Conservation (phyloP, 2,113 vertebrate species). For the Chionomys nivalis region DNA sequence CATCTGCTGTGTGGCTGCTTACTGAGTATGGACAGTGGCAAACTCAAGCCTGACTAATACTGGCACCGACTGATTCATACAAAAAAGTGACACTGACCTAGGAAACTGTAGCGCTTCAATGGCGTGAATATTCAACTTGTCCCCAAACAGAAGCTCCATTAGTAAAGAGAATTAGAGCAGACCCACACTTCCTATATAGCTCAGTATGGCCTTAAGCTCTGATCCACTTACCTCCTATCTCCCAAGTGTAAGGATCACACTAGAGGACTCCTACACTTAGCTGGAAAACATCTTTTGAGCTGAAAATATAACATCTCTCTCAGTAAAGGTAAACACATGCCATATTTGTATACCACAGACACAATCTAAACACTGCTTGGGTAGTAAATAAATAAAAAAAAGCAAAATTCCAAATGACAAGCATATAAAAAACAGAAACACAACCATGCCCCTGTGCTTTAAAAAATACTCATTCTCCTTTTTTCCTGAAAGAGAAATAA, state of each 20-base stretch:
- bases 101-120: slow-evolving; percentile 37
- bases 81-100: slow-evolving; percentile 21
- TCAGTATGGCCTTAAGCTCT: not conserved
- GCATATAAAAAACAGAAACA: not conserved
- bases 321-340: not conserved
- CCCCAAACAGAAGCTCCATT: not conserved
- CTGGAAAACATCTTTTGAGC: not conserved
- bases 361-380: not conserved
- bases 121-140: not conserved
- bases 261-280: not conserved
- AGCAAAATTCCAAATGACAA: not conserved
- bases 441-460: not conserved
- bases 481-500: slow-evolving; percentile 51
- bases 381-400: not conserved
- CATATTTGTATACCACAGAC: not conserved
- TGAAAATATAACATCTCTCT: slow-evolving; percentile 32
- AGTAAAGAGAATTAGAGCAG: not conserved
- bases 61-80: not conserved
- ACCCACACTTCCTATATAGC: not conserved
- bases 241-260: not conserved
- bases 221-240: not conserved
- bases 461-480: not conserved
- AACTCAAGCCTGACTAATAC: not conserved
- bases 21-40: not conserved
- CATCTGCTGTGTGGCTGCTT: not conserved